Evolutionary conservation across 1,140 invertebrate genomes (phyloP), one percentile per base, ranked within the genome.

Genomic region (Chrysoperla carnea): DNA sequence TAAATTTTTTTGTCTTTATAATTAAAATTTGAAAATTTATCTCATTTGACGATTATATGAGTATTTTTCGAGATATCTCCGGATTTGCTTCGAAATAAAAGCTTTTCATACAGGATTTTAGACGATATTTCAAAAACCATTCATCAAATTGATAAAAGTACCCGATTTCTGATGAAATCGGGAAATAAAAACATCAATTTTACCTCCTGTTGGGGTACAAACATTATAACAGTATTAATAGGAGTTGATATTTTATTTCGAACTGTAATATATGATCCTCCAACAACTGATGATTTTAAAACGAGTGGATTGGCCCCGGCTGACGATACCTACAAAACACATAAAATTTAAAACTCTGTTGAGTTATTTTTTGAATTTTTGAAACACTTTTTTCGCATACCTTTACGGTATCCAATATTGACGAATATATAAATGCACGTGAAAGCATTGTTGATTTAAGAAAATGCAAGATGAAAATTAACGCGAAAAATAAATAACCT

Each of bases 121-220:
- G n/a, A n/a, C n/a, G n/a, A n/a, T n/a, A n/a, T n/a, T n/a, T n/a
- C n/a, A n/a, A n/a, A n/a, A n/a, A n/a, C n/a, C n/a, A n/a, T n/a
- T n/a, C n/a, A n/a, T n/a, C n/a, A n/a, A n/a, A n/a, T n/a, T n/a
- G n/a, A n/a, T n/a, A n/a, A n/a, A n/a, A n/a, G n/a, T n/a, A n/a
- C n/a, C n/a, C n/a, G n/a, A n/a, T n/a, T 23, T 23, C 6, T 11
- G 38, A 17, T 45, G n/a, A 28, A 42, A n/a, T n/a, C n/a, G n/a
- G n/a, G n/a, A n/a, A 40, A 44, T 28, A 29, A 36, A 33, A 43
- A 27, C 17, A 36, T n/a, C 27, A 27, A 13, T 43, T 58, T 59
- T 64, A 86, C 84, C 74, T 98, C 93, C 76, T 98, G 94, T 62
- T 97, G 93, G 6, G 95, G 95, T 39, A 99, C 95, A 73, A 99